Evolutionary conservation across 2,888 invertebrate species (phyloP).

Genomic region (Mesopsocus fuscifrons): DNA sequence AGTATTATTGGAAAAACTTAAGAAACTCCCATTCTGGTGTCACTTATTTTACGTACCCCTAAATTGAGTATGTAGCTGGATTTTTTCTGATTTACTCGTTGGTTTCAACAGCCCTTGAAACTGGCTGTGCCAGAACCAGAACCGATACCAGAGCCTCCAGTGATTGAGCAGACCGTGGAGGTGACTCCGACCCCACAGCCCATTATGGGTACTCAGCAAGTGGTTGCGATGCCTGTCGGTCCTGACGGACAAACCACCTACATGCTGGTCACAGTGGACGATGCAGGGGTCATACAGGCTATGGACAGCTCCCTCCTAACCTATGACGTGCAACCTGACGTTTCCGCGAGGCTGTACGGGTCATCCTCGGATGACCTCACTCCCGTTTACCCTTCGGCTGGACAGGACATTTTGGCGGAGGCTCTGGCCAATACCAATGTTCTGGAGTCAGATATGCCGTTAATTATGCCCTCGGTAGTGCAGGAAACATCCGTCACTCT

Average conservation of each 20-base stretch:
- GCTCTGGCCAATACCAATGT: slow-evolving; percentile 19
- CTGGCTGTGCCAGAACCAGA: no score
- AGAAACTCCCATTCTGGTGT: no score
- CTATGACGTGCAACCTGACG: background rate
- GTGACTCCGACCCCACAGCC: no score
- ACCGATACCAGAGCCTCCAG: no score
- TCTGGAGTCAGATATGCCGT: slow-evolving; percentile 15
- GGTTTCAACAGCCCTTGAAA: no score
- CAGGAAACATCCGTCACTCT: slow-evolving; percentile 39
- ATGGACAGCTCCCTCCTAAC: slow-evolving; percentile 33
- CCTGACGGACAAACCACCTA: slow-evolving; percentile 53
- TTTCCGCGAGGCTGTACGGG: no score
- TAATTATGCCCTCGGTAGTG: slow-evolving; percentile 2
- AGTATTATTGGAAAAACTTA: no score
- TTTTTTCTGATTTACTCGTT: no score
- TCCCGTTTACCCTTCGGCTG: background rate
- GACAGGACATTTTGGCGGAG: slow-evolving; percentile 17
- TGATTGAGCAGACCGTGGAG: no score
- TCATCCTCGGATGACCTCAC: background rate
- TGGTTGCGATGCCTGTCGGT: slow-evolving; percentile 44
- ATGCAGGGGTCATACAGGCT: slow-evolving; percentile 47
- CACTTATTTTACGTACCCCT: no score
- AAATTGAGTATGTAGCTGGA: no score
- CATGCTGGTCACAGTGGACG: slow-evolving; percentile 50
- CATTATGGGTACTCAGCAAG: slow-evolving; percentile 31